Conservation (phyloP, 2,113 vertebrate species). For the Varanus salvator region DNA sequence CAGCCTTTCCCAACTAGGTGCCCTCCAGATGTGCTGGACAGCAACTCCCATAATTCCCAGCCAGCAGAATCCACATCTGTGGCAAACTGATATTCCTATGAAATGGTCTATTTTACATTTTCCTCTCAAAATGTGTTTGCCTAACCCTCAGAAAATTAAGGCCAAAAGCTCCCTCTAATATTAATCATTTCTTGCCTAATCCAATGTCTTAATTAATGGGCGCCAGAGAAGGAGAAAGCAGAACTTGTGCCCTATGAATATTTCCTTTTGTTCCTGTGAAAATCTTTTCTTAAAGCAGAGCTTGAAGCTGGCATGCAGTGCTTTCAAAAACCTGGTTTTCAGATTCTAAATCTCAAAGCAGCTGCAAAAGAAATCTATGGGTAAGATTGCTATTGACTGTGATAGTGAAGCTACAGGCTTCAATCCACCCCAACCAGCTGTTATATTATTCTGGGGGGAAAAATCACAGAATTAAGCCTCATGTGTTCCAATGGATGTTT, state of each 20-base stretch:
- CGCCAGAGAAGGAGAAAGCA: neutral
- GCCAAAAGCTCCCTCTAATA: neutral
- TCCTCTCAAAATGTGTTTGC: neutral
- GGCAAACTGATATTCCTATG: neutral
- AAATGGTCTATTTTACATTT: neutral
- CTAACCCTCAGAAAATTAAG: neutral
- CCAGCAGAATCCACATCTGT: neutral
- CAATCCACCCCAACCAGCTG: conserved; percentile 1
- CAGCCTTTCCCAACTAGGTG: too few species aligned
- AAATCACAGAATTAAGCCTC: neutral
- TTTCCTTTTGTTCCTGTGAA: neutral
- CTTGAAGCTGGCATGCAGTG: neutral
- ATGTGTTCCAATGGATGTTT: neutral
- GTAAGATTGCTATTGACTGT: neutral
- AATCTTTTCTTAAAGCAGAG: neutral
- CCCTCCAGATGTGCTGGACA: too few species aligned
- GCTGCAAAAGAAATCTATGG: neutral
- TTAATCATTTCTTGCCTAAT: neutral
- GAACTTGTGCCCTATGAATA: too few species aligned
- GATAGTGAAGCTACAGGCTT: neutral
- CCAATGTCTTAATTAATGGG: neutral
- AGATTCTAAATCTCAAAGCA: neutral
- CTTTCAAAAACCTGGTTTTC: neutral
- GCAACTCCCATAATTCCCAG: too few species aligned
- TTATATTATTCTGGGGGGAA: conserved; percentile 5